A percentile compares a stretch with the other conserved stretches of the same genome.
Evolutionary conservation across 1,140 invertebrate species (phyloP).

Genomic region (Adelges cooleyi): DNA sequence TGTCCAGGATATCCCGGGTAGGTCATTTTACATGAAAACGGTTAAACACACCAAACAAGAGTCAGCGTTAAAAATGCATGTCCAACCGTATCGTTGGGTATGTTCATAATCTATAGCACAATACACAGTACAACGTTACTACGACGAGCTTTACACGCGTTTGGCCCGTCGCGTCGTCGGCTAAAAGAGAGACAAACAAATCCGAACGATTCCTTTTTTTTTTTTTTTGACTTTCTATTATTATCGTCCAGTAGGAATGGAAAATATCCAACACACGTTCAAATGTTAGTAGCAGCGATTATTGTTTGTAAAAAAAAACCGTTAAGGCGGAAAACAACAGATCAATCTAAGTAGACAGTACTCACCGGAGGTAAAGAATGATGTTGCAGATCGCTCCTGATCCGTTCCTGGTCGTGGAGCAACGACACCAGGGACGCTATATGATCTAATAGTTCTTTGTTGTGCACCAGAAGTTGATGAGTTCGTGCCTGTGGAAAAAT

Average conservation of each 20-base stretch:
- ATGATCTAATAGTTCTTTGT: slow-evolving; percentile 88
- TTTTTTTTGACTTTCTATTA: too few species aligned
- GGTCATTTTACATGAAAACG: slow-evolving; percentile 1
- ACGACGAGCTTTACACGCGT: too few species aligned
- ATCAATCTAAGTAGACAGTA: neutral
- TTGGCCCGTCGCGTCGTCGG: too few species aligned
- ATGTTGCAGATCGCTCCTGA: slow-evolving; percentile 17
- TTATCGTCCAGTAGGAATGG: too few species aligned
- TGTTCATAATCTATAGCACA: too few species aligned
- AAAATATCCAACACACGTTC: too few species aligned
- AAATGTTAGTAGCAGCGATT: neutral
- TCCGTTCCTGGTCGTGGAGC: slow-evolving; percentile 63
- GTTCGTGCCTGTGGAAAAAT: slow-evolving; percentile 60
- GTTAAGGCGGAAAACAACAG: neutral
- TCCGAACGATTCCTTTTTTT: too few species aligned
- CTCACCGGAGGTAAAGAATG: slow-evolving; percentile 21
- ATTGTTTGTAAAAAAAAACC: neutral
- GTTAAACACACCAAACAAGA: slow-evolving; percentile 14
- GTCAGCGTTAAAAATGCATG: slow-evolving; percentile 7
- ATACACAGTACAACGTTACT: too few species aligned
- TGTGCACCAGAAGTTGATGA: slow-evolving; percentile 85
- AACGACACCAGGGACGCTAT: slow-evolving; percentile 75
- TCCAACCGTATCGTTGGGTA: too few species aligned
- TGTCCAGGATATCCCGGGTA: slow-evolving; percentile 4
- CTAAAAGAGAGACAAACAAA: too few species aligned